Base-by-base conservation (phyloP, 1,140 invertebrate species). In the Psilanteris sp. region DNA sequence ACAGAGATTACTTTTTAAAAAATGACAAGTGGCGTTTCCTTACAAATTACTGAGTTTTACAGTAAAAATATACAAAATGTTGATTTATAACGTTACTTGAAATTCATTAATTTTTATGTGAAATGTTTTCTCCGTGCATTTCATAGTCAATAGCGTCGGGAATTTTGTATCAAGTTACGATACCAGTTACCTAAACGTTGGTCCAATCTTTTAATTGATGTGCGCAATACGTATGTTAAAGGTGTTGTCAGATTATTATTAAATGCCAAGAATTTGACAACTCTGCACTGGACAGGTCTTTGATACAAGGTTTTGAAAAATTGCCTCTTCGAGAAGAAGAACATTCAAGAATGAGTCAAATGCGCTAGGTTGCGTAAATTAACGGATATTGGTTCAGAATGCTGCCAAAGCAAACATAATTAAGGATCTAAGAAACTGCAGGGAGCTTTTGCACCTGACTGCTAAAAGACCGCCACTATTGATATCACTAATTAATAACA, bases 261-360 rank as follows among this genome's bases (percentile, higher is more conserved):
- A 6, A 15, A 15, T 15, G 4, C 26, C 6, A 29, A 0, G 22
- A 4, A 37, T 32, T 5, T 24, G 18, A 43, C 8, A 14, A 32
- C 16, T 7, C 20, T 44, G 36, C 9, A 11, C 29, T 32, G 39
- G 20, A 34, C 6, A 50, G 5, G 29, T 39, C 8, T 37, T 37
- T 14, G 11, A 31, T 62, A 50, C 59, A 64, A 64, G 59, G 44
- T 52, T 64, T 52, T 64, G 59, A 64, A 64, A 66, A 8, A 54
- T 18, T 36, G 37, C 11, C n/a, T 43, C 3, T 26, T 32, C n/a
- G 16, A 36, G 10, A 43, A 9, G 32, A 10, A 37, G 8, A 37
- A 52, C 24, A 7, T 0, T 4, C 9, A 36, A 34, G 7, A 34
- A 48, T 10, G 14, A 32, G 29, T 31, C 7, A n/a, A n/a, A n/a